These are phyloP conservation scores for Falcunculus frontatus DNA, from an alignment of 2,113 vertebrate genomes.

Conservation along the genomic window DNA sequence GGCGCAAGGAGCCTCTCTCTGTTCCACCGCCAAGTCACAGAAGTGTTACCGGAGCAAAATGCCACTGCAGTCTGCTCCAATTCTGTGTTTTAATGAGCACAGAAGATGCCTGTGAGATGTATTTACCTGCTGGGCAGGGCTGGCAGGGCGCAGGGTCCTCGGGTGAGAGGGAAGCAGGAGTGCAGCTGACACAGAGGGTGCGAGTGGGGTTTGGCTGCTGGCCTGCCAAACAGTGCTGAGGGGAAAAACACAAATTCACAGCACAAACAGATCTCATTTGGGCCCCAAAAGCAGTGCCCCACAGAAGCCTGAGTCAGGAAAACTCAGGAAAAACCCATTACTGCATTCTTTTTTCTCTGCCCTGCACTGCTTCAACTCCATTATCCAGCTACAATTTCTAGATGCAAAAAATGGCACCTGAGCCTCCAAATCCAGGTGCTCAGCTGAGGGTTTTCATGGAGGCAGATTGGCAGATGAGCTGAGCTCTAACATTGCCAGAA, in stretches of 20 bases:
- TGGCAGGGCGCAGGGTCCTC: constrained; percentile 60
- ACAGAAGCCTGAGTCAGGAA: neutral
- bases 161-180: constrained; percentile 65
- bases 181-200: constrained; percentile 63
- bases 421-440: neutral
- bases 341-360: neutral
- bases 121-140: constrained; percentile 78
- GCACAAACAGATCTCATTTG: neutral
- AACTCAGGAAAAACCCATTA: neutral
- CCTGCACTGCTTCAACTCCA: neutral
- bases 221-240: constrained; percentile 67
- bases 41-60: neutral
- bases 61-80: neutral
- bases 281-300: neutral
- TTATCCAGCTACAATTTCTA: neutral
- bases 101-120: rapidly evolving
- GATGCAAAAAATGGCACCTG: neutral
- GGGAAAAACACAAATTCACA: neutral
- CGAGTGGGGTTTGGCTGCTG: constrained; percentile 67
- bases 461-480: neutral
- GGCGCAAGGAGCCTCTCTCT: neutral
- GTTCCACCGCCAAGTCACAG: rapidly evolving
- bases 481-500: neutral
- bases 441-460: neutral
- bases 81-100: neutral